phyloP scores from a whole-genome alignment of 2,888 invertebrate species.

The Tenthredo livida region DNA sequence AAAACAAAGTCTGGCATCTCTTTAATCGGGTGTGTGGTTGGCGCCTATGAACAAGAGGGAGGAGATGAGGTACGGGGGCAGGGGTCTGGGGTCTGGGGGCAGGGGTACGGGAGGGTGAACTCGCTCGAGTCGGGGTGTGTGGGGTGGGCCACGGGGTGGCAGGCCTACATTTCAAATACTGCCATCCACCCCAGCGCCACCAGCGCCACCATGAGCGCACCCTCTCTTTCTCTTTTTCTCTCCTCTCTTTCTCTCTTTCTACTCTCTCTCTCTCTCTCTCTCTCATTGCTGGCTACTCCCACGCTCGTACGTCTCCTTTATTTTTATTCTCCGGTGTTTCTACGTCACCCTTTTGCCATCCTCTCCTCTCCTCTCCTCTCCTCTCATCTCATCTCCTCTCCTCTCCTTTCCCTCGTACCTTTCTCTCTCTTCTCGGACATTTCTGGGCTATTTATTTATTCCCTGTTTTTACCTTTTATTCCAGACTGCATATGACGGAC shows the following conservation, averaged over 20 bases:
- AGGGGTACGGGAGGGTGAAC: slow-evolving; percentile 53
- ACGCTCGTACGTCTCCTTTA: slow-evolving; percentile 54
- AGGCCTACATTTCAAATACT: slow-evolving; percentile 66
- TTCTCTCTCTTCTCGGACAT: slow-evolving; percentile 39
- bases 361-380: not conserved
- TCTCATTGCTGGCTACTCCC: slow-evolving; percentile 53
- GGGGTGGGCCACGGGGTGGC: slow-evolving; percentile 59
- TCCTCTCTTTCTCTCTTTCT: slow-evolving; percentile 15
- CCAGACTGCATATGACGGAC: not conserved
- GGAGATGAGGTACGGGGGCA: slow-evolving; percentile 54
- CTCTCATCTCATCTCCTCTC: not conserved
- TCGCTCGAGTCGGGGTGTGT: slow-evolving; percentile 52
- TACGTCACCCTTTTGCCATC: slow-evolving; percentile 13
- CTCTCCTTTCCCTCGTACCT: not conserved
- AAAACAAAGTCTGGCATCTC: slow-evolving; percentile 42
- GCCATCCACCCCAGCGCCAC: slow-evolving; percentile 54
- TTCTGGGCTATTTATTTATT: not conserved
- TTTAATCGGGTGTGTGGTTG: slow-evolving; percentile 45
- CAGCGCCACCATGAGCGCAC: slow-evolving; percentile 40
- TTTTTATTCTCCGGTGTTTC: slow-evolving; percentile 44
- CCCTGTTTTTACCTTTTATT: not conserved
- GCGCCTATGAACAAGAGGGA: slow-evolving; percentile 33
- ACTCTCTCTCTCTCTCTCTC: slow-evolving; percentile 26
- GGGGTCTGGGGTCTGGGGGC: slow-evolving; percentile 19
- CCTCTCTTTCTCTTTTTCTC: slow-evolving; percentile 56